Conservation (phyloP, 2,113 vertebrate species). For the Macquaria ambigua region DNA sequence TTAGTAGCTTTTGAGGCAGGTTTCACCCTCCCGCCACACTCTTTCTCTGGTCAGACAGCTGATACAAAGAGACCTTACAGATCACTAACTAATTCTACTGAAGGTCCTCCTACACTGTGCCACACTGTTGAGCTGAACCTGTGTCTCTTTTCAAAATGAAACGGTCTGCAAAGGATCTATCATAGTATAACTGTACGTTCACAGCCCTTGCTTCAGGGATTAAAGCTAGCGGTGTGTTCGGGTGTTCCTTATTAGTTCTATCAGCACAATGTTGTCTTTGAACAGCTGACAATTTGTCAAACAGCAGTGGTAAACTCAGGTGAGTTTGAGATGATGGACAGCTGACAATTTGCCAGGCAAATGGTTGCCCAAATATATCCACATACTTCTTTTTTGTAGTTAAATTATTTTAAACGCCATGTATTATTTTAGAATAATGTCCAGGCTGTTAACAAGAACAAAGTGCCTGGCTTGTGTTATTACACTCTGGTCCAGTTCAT, state of each 20-base stretch:
- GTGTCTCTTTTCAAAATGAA: too few species aligned
- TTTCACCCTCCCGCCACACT: not conserved
- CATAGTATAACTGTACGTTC: not conserved
- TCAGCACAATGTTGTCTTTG: not conserved
- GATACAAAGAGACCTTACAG: too few species aligned
- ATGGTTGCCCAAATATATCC: too few species aligned
- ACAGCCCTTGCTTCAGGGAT: not conserved
- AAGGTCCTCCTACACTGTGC: not conserved
- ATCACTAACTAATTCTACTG: not conserved
- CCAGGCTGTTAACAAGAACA: too few species aligned
- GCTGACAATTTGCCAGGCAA: too few species aligned
- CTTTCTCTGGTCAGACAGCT: not conserved
- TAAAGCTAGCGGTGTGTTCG: not conserved
- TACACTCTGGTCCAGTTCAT: too few species aligned
- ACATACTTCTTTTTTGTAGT: too few species aligned
- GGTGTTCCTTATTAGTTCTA: not conserved
- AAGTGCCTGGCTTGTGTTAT: too few species aligned
- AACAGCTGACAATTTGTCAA: not conserved
- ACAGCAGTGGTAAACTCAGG: not conserved
- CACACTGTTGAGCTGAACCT: not conserved
- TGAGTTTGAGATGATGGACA: too few species aligned
- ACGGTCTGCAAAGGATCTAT: not conserved
- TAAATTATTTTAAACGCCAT: too few species aligned
- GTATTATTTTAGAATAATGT: too few species aligned
- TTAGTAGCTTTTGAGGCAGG: not conserved